Evolutionary conservation across 2,797 vertebrate species (phyloP).

Genomic region (Sciurus vulgaris): DNA sequence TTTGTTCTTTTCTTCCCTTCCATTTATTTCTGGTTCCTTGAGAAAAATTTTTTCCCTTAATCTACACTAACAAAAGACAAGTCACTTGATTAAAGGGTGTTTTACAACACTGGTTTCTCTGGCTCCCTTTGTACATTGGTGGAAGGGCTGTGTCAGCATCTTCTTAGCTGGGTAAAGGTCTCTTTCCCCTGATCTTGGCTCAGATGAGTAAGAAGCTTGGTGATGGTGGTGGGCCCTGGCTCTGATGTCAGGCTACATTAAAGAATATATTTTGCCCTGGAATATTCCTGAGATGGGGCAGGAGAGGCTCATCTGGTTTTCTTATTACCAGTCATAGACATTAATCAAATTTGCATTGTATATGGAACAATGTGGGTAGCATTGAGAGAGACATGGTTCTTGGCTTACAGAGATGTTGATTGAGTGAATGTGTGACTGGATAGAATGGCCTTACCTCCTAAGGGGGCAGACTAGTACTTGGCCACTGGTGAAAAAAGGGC

Average conservation of each 20-base stretch:
- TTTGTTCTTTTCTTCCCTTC: constrained; percentile 81
- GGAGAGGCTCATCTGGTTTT: constrained; percentile 39
- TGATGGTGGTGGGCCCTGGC: neutral
- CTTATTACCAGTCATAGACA: neutral
- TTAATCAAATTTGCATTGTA: neutral
- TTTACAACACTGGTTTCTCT: constrained; percentile 65
- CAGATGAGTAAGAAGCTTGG: constrained; percentile 51
- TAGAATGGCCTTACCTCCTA: neutral
- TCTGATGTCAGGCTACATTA: neutral
- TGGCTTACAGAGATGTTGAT: neutral
- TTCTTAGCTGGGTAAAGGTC: constrained; percentile 26
- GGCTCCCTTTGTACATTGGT: constrained; percentile 18
- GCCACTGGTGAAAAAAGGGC: neutral
- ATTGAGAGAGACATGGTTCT: neutral
- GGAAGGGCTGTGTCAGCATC: constrained; percentile 32
- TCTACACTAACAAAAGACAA: constrained; percentile 72
- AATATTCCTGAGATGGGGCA: constrained; percentile 42
- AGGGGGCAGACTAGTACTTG: neutral
- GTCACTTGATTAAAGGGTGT: constrained; percentile 74
- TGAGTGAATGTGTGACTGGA: neutral
- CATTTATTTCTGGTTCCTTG: constrained; percentile 83
- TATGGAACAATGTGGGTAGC: neutral
- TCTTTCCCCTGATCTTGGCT: neutral
- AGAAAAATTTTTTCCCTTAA: constrained; percentile 71
- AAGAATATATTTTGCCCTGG: neutral